Conservation (phyloP, 2,113 vertebrate species). For the Solea solea region DNA sequence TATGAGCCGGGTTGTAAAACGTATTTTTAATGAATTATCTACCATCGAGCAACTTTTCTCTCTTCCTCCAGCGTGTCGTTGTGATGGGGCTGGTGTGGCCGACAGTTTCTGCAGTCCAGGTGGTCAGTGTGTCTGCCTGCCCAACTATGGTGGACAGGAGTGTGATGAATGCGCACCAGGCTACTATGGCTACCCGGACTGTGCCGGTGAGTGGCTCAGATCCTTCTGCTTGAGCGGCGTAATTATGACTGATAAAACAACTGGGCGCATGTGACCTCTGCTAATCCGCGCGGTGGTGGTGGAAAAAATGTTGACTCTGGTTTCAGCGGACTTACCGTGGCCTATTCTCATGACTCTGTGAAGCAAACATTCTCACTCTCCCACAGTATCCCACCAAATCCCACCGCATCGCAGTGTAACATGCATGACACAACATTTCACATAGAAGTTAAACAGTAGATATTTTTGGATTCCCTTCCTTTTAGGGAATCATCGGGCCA, state of each 20-base stretch:
- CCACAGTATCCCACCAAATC: conserved; percentile 40
- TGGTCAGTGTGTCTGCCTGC: conserved; percentile 79
- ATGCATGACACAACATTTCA: conserved; percentile 21
- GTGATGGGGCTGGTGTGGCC: conserved; percentile 75
- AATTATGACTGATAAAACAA: conserved; percentile 16
- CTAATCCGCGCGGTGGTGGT: neutral
- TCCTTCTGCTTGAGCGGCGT: neutral
- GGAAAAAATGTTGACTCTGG: conserved; percentile 42
- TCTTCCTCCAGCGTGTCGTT: conserved; percentile 75
- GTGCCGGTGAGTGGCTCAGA: conserved; percentile 74
- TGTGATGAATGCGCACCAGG: conserved; percentile 79
- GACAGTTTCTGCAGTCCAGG: conserved; percentile 60
- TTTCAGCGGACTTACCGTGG: conserved; percentile 35
- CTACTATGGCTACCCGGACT: conserved; percentile 83
- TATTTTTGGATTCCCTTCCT: conserved; percentile 38
- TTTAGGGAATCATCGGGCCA: conserved; percentile 41
- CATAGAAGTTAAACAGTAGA: conserved; percentile 34
- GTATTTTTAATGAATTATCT: no score
- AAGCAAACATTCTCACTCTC: conserved; percentile 36
- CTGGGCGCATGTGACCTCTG: conserved; percentile 11
- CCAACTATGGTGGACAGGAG: conserved; percentile 69
- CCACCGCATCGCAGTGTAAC: conserved; percentile 6
- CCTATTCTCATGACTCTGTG: conserved; percentile 59
- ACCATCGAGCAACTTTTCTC: neutral
- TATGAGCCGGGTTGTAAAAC: no score